A percentile compares a stretch with the other conserved stretches of the same genome.
These are phyloP conservation scores for Stenopsyche tienmushanensis DNA, from an alignment of 1,140 invertebrate genomes.

Conservation along the genomic window DNA sequence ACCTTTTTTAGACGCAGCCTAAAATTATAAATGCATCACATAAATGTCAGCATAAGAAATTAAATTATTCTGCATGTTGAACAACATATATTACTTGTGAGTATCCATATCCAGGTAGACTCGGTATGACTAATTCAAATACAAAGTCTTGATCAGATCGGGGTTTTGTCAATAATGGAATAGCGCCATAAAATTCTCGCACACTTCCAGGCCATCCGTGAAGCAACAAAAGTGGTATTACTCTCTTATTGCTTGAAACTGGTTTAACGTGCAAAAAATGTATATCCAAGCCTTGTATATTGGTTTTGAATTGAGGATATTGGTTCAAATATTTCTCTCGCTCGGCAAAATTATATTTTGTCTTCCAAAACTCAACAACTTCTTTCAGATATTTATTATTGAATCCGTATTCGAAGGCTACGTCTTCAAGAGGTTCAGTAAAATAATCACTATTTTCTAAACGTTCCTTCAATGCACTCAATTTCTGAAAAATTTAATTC, in stretches of 20 bases:
- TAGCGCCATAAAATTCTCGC: slow-evolving; percentile 75
- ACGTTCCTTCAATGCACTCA: slow-evolving; percentile 25
- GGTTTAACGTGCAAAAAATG: slow-evolving; percentile 68
- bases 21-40: slow-evolving; percentile 44
- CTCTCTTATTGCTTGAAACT: slow-evolving; percentile 52
- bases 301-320: slow-evolving; percentile 70
- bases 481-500: slow-evolving; percentile 36
- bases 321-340: slow-evolving; percentile 68
- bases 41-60: background rate
- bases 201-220: slow-evolving; percentile 87
- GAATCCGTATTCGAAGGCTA: slow-evolving; percentile 62
- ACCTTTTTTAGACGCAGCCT: slow-evolving; percentile 56
- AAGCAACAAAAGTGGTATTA: slow-evolving; percentile 69
- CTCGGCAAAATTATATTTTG: slow-evolving; percentile 69
- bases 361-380: slow-evolving; percentile 69
- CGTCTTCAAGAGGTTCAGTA: slow-evolving; percentile 31
- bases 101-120: slow-evolving; percentile 76
- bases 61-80: background rate
- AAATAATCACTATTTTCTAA: slow-evolving; percentile 29
- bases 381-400: slow-evolving; percentile 62
- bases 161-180: slow-evolving; percentile 67
- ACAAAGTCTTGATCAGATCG: slow-evolving; percentile 62
- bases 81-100: slow-evolving; percentile 55
- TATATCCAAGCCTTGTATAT: slow-evolving; percentile 69
- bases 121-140: slow-evolving; percentile 76